Conservation (phyloP, 1,140 invertebrate genomes). For the Popillia japonica region DNA sequence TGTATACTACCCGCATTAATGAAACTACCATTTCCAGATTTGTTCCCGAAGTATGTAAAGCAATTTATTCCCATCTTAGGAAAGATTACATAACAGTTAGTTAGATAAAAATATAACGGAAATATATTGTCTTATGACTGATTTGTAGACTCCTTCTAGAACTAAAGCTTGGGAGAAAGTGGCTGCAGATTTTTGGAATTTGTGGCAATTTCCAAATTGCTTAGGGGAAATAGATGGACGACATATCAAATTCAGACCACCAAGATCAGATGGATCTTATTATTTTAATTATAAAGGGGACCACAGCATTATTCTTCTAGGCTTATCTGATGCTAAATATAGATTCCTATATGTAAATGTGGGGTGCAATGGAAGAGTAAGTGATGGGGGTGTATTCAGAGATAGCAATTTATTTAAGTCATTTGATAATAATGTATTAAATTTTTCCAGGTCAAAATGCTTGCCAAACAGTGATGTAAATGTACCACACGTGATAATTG, state of each 20-base stretch:
- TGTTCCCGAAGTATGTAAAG: background rate
- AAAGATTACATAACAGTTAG: no score
- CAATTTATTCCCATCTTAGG: no score
- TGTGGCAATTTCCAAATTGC: conserved; percentile 60
- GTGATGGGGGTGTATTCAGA: conserved; percentile 53
- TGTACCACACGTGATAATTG: conserved; percentile 50
- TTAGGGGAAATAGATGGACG: conserved; percentile 61
- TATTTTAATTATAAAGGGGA: conserved; percentile 61
- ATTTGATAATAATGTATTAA: conserved; percentile 4
- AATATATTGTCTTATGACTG: no score
- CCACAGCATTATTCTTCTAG: conserved; percentile 51
- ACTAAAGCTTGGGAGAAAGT: conserved; percentile 47
- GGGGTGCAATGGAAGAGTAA: conserved; percentile 51
- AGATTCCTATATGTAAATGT: conserved; percentile 45
- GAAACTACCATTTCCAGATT: conserved; percentile 10
- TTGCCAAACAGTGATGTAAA: conserved; percentile 31
- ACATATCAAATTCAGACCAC: conserved; percentile 57
- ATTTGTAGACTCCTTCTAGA: conserved; percentile 29
- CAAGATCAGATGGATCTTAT: conserved; percentile 55
- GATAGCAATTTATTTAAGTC: conserved; percentile 41
- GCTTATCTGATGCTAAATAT: conserved; percentile 26
- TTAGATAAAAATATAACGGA: no score
- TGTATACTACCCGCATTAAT: background rate
- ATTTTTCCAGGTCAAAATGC: conserved; percentile 40
- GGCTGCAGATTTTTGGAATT: conserved; percentile 47